These are phyloP conservation scores for Drepana arcuata DNA, from an alignment of 1,140 invertebrate genomes.

Conservation along the genomic window DNA sequence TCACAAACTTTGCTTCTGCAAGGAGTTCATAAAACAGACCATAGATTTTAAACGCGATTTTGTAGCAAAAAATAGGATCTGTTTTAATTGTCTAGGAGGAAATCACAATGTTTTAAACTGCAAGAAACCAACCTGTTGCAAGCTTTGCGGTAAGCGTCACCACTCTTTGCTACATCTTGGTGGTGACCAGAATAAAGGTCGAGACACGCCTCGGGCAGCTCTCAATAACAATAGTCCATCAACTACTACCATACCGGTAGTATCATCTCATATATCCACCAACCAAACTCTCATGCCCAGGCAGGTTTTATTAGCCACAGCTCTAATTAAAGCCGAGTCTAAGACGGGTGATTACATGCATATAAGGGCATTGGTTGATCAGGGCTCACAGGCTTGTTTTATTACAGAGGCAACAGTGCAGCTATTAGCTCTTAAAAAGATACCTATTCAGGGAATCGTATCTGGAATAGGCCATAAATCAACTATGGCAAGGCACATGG, in stretches of 20 bases:
- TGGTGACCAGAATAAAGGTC: neutral
- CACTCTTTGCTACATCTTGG: neutral
- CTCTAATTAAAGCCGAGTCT: neutral
- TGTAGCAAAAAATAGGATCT: constrained; percentile 1
- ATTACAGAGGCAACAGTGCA: too few species aligned
- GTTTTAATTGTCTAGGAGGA: constrained; percentile 4
- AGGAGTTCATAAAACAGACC: neutral
- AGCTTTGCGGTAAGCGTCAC: neutral
- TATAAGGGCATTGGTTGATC: neutral
- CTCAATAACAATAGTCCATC: neutral
- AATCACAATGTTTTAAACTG: constrained; percentile 1
- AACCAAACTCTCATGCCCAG: neutral
- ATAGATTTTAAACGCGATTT: neutral
- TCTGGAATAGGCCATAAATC: too few species aligned
- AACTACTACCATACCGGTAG: neutral
- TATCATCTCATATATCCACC: neutral
- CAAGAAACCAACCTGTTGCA: neutral
- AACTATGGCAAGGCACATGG: too few species aligned
- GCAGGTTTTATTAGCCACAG: constrained; percentile 1
- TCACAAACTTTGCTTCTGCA: constrained; percentile 2
- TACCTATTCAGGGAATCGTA: too few species aligned
- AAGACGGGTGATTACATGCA: neutral
- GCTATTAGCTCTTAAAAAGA: too few species aligned
- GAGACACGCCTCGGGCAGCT: neutral
- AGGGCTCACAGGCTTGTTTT: too few species aligned